Base-by-base conservation (phyloP, 2,888 invertebrate genomes). In the Ceraclea dissimilis region DNA sequence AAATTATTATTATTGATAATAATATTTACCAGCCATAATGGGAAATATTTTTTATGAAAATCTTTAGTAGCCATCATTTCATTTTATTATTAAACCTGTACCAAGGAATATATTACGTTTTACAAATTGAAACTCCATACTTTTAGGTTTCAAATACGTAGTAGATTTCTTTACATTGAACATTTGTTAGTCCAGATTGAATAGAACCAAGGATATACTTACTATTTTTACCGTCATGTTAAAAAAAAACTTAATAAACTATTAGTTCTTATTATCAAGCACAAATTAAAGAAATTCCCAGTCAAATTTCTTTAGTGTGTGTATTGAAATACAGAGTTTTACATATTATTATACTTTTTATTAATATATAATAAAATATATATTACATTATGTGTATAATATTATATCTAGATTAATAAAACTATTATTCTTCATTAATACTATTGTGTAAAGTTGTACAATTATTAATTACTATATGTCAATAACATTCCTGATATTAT, bases 381-480 rank as follows among this genome's bases (percentile, higher is more conserved):
- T 47, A 18, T 18, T 20, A 47, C 8, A 44, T 16, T 20, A 18
- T 18, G 21, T 18, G 16, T 47, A 47, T 47, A 49, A 22, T 22
- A 26, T 26, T 49, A 47, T 43, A 43, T 17, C 11, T 43, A 19
- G 43, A 43, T 43, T 43, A 43, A 16, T 17, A 8, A 17, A 43
- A 16, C n/a, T n/a, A n/a, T 20, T 46, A 17, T 20, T 46, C 20
- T n/a, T 17, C 20, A 46, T n/a, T n/a, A n/a, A n/a, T n/a, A n/a
- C n/a, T n/a, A n/a, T 46, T 39, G 16, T 46, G 46, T 46, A 46
- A 49, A 8, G 51, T 47, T 58, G 58, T 56, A 60, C 43, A 55
- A 58, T 60, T 56, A 58, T 58, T 56, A 39, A 5, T 39, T n/a
- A n/a, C n/a, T n/a, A n/a, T n/a, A n/a, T 60, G 58, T 60, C 58